Evolutionary conservation across 2,113 vertebrate species (phyloP).

Genomic region (Romanogobio albipinnatus): DNA sequence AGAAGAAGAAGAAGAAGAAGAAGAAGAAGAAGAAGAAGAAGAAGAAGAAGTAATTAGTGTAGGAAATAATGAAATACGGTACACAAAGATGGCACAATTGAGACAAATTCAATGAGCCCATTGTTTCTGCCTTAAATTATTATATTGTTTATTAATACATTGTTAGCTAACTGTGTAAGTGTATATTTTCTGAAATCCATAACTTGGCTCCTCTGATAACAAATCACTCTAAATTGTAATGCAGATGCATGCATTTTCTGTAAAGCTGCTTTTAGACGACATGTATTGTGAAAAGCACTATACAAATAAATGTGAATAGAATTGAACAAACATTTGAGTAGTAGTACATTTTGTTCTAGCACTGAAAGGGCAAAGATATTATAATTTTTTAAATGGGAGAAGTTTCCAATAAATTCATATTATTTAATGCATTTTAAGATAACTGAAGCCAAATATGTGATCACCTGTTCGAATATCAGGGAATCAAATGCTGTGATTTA

Average conservation of each 20-base stretch:
- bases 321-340: not conserved
- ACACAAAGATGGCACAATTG: not conserved
- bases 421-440: not conserved
- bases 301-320: too few species aligned
- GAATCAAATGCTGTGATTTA: not conserved
- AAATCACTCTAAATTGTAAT: too few species aligned
- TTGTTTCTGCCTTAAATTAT: too few species aligned
- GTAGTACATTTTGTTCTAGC: not conserved
- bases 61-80: constrained; percentile 60
- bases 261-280: too few species aligned
- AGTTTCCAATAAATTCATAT: not conserved
- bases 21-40: constrained; percentile 1
- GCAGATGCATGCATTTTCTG: too few species aligned
- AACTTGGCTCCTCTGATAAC: too few species aligned
- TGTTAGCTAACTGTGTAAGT: too few species aligned
- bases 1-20: too few species aligned
- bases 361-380: not conserved
- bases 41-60: constrained; percentile 52
- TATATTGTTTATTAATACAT: too few species aligned
- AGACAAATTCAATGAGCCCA: not conserved
- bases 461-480: not conserved
- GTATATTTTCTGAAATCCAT: too few species aligned
- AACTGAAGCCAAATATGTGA: not conserved
- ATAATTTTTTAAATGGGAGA: not conserved
- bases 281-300: too few species aligned